Base-by-base conservation (phyloP, 2,113 vertebrate species). In the Pheucticus melanocephalus region DNA sequence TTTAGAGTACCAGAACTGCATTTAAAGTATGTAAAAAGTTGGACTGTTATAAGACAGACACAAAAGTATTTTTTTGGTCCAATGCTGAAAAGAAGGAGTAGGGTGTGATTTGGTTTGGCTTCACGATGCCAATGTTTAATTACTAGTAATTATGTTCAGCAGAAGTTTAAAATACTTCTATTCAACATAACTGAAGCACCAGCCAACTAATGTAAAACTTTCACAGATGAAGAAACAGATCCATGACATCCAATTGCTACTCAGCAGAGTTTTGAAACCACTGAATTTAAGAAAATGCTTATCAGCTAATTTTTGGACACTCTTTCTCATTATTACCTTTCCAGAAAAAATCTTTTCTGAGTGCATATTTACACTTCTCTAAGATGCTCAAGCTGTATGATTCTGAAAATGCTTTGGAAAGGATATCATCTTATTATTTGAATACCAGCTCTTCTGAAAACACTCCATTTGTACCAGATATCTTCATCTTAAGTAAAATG, bases 11-110 rank as follows among this genome's bases (percentile, higher is more conserved):
- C 54, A 97, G 76, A 92, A 94, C 70, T 95, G 69, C 77, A 96
- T 72, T 71, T 82, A 76, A 94, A 91, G 59, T 61, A 93, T 81
- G 83, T 89, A 17, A 97, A 91, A 97, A 96, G 90, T 15, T 95
- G 82, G 54, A 56, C 39, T 90, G 70, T 39, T 86, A 28, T 59
- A 92, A 95, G 81, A 89, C 35, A 88, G 24, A 6, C 20, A 70
- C 18, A 28, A 9, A 90, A 30, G 37, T 72, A n/a, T 59, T 51
- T 88, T 94, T 95, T 77, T 57, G 10, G 30, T 66, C 17, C 51
- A 77, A 77, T 2, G 3, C 28, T 83, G 27, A 72, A 91, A 93
- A 94, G 51, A 88, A 92, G 59, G 30, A 63, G 35, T 39, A 28
- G 5, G 14, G 19, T n/a, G 71, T 88, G 75, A 59, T 69, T 80